A percentile compares a stretch with the other conserved stretches of the same genome.
Conservation (phyloP, 2,113 vertebrate species). For the Mesocricetus auratus region DNA sequence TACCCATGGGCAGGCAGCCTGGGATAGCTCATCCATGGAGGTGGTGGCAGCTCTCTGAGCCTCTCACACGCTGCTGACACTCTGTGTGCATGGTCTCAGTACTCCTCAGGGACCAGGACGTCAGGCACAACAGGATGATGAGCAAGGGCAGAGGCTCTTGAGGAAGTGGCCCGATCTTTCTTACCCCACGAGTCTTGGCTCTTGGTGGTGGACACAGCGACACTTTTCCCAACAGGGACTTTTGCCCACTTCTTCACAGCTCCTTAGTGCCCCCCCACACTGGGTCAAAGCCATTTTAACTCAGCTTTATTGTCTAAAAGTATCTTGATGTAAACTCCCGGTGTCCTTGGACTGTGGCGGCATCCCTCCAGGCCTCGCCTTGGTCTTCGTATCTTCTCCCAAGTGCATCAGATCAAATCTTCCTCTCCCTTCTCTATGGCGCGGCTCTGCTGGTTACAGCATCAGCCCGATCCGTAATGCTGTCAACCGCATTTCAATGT, state of each 20-base stretch:
- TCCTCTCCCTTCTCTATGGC: neutral
- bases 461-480: neutral
- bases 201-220: neutral
- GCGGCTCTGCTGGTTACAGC: neutral
- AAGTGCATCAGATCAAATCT: accelerated
- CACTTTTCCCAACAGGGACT: neutral
- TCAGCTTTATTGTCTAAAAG: conserved; percentile 45
- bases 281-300: conserved; percentile 20
- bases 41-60: accelerated
- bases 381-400: accelerated
- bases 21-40: neutral
- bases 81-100: accelerated
- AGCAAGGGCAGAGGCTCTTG: neutral
- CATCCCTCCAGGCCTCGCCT: too few relatives aligned
- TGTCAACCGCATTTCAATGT: neutral
- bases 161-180: conserved; percentile 9
- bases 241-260: neutral
- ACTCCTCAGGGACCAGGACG: neutral
- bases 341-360: neutral
- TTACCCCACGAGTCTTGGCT: neutral
- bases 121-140: too few relatives aligned
- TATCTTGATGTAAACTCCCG: conserved; percentile 6
- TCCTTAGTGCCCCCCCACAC: neutral
- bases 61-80: neutral
- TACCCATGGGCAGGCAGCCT: accelerated